phyloP scores from a whole-genome alignment of 2,888 invertebrate genomes.

The Thereva unica region DNA sequence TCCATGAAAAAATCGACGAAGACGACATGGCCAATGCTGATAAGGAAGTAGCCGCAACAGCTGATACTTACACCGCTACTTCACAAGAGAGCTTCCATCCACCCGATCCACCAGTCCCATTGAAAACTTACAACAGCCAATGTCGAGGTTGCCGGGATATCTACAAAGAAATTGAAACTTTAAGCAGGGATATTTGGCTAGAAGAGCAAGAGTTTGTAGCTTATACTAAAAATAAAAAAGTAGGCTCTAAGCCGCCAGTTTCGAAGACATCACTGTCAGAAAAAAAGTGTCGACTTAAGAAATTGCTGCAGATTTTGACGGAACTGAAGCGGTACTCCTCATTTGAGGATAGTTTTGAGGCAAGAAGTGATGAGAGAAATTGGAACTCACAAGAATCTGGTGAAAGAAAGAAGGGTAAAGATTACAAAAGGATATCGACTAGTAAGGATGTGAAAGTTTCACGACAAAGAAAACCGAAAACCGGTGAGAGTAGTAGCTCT shows the following conservation, averaged over 20 bases:
- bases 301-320: slow-evolving; percentile 18
- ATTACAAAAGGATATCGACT: too few species aligned
- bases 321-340: neutral
- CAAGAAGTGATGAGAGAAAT: too few species aligned
- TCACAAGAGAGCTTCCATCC: neutral
- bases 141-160: neutral
- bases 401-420: too few species aligned
- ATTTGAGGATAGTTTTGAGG: too few species aligned
- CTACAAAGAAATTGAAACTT: slow-evolving; percentile 20
- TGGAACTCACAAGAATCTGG: too few species aligned
- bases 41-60: neutral
- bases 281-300: slow-evolving; percentile 6
- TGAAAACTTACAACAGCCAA: neutral
- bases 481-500: too few species aligned
- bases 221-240: neutral
- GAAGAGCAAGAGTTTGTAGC: neutral
- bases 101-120: neutral
- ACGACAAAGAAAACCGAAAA: too few species aligned
- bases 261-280: slow-evolving; percentile 4
- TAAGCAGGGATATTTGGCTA: slow-evolving; percentile 15
- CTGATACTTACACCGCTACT: neutral
- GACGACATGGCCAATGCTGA: slow-evolving; percentile 3
- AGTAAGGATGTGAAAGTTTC: too few species aligned
- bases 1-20: slow-evolving; percentile 27
- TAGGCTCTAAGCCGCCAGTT: too few species aligned